Percentiles rank a stretch among this genome's conserved stretches.
phyloP scores from a whole-genome alignment of 2,888 invertebrate species.

The Harpalus rubripes region DNA sequence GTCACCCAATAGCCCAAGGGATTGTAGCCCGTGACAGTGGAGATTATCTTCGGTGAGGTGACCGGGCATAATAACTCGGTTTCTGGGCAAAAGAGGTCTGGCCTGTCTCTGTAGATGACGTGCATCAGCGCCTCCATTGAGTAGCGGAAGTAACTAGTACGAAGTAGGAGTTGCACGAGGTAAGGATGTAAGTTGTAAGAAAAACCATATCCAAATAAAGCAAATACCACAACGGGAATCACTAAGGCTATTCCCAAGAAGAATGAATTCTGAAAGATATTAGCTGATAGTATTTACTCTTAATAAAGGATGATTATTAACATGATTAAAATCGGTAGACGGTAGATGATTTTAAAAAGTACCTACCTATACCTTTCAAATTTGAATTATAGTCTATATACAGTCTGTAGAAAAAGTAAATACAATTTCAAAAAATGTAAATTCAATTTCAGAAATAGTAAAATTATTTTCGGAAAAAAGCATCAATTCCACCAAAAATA shows the following conservation, averaged over 20 bases:
- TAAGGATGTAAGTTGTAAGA: not conserved
- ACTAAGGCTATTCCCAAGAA: constrained; percentile 7
- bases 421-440: no score
- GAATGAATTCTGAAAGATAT: constrained; percentile 21
- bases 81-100: constrained; percentile 9
- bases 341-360: no score
- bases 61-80: constrained; percentile 13
- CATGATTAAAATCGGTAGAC: no score
- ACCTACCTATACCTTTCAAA: no score
- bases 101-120: not conserved
- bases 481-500: no score
- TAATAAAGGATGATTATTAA: no score
- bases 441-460: no score
- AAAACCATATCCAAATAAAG: constrained; percentile 5
- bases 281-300: not conserved
- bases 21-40: not conserved
- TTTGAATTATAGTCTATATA: no score
- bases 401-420: no score
- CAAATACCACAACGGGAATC: not conserved
- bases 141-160: constrained; percentile 8
- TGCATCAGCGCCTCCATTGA: constrained; percentile 20
- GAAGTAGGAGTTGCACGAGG: not conserved
- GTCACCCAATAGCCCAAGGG: not conserved
- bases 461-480: no score
- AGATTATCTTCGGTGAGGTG: constrained; percentile 17